Evolutionary conservation across 2,113 vertebrate species (phyloP), one percentile per base, ranked within the genome.

Genomic region (Neofelis nebulosa): DNA sequence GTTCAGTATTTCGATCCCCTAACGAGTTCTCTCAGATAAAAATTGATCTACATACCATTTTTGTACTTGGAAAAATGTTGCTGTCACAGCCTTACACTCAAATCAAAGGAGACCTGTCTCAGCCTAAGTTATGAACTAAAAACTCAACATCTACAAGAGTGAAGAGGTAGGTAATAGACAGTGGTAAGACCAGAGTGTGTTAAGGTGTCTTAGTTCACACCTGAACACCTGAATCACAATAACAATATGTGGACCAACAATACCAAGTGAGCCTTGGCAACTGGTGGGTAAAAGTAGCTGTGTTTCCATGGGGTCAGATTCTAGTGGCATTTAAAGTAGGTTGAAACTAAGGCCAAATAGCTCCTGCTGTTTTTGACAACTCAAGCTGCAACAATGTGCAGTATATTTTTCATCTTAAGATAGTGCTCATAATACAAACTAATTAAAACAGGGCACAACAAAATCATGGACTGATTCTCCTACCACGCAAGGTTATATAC

Each of bases 361-460:
- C n/a, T 2, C 41, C 25, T 55, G 19, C 7, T n/a, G 25, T 57
- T 95, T 92, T 81, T 19, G 50, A 74, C 48, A 84, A 50, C 15
- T 33, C 13, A 65, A 81, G 14, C 50, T 9, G 18, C 50, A 66
- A 50, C 13, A 45, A 52, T 31, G 33, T 36, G 2, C 19, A 38
- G n/a, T 88, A 57, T 80, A 15, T 29, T 92, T 87, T 94, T 97
- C 31, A 33, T 66, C 36, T 89, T 84, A 65, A 91, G 57, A 71
- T 66, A 85, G 31, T 48, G 66, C n/a, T 94, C 15, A 57, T 48
- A 63, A 50, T 48, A 33, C 33, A 63, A 91, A 57, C 36, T 57
- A 93, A 91, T 95, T n/a, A 91, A 95, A 94, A 78, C 19, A 95
- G 36, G 31, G n/a, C 31, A 18, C 16, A 78, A 88, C 31, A 61